These are phyloP conservation scores for Lithophane semibrunnea DNA, from an alignment of 2,888 invertebrate species.

Conservation along the genomic window DNA sequence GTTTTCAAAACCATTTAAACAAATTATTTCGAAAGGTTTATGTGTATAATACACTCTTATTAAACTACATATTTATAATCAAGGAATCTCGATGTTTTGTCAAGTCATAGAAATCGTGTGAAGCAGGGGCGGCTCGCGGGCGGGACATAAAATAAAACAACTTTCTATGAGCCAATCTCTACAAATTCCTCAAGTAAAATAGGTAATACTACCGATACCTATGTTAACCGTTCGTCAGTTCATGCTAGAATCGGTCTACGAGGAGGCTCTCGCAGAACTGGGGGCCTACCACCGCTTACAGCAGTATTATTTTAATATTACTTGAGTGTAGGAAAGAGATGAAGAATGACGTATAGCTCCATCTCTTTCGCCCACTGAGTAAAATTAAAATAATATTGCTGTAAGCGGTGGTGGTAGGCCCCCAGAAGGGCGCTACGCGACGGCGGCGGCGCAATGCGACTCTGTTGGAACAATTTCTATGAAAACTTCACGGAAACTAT, in stretches of 20 bases:
- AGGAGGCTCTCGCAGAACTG: too few relatives aligned
- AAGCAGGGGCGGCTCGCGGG: not conserved
- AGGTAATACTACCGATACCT: not conserved
- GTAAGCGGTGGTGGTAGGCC: too few relatives aligned
- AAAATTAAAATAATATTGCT: too few relatives aligned
- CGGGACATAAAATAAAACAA: not conserved
- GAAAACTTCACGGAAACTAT: too few relatives aligned
- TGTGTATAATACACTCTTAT: not conserved
- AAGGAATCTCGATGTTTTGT: not conserved
- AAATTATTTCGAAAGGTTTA: not conserved
- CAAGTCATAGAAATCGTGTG: not conserved
- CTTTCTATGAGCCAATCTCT: not conserved
- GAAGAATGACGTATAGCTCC: too few relatives aligned
- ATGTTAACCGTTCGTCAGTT: not conserved
- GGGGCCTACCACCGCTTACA: too few relatives aligned
- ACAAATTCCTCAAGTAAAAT: not conserved
- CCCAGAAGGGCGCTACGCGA: too few relatives aligned
- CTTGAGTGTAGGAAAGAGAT: too few relatives aligned
- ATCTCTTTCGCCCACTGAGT: too few relatives aligned
- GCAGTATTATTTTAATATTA: too few relatives aligned
- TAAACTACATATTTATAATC: not conserved
- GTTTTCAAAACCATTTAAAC: not conserved
- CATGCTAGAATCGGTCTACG: not conserved
- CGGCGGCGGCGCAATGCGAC: too few relatives aligned
- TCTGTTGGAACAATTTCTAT: too few relatives aligned